These are phyloP conservation scores for Microplitis deprimator DNA, from an alignment of 2,888 invertebrate genomes.

Conservation along the genomic window DNA sequence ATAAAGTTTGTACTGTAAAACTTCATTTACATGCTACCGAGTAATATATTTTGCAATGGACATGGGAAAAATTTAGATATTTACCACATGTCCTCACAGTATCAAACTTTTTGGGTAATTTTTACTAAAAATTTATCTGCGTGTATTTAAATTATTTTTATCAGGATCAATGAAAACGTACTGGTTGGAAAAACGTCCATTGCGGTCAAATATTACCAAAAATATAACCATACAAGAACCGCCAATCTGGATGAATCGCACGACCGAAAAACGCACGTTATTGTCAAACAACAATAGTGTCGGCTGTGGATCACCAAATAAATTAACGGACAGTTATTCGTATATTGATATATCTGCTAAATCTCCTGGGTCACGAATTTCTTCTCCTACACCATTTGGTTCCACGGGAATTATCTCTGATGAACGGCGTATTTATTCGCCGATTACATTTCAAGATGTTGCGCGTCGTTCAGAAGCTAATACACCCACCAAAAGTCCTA, in stretches of 20 bases:
- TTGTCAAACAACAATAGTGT: conserved; percentile 45
- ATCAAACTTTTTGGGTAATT: no score
- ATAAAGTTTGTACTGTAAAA: no score
- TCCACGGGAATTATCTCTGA: conserved; percentile 71
- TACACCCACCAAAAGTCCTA: conserved; percentile 77
- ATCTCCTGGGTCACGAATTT: conserved; percentile 33
- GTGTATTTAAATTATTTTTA: conserved; percentile 31
- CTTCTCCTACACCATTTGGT: conserved; percentile 51
- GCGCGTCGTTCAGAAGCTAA: conserved; percentile 84
- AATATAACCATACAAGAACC: conserved; percentile 63
- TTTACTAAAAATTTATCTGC: no score
- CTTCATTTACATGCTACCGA: no score
- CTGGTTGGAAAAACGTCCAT: conserved; percentile 85
- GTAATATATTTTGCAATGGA: no score
- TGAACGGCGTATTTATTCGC: conserved; percentile 83
- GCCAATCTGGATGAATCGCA: conserved; percentile 67
- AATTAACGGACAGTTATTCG: conserved; percentile 7
- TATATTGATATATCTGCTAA: neutral
- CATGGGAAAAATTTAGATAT: no score
- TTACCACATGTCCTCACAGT: no score
- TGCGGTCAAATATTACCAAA: conserved; percentile 73
- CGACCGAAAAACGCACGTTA: conserved; percentile 66
- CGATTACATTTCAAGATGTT: conserved; percentile 88
- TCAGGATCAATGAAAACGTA: conserved; percentile 89
- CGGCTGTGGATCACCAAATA: conserved; percentile 1